A percentile compares a stretch with the other conserved stretches of the same genome.
Evolutionary conservation across 2,113 vertebrate genomes (phyloP).

Genomic region (Apistogramma diplotaenia): DNA sequence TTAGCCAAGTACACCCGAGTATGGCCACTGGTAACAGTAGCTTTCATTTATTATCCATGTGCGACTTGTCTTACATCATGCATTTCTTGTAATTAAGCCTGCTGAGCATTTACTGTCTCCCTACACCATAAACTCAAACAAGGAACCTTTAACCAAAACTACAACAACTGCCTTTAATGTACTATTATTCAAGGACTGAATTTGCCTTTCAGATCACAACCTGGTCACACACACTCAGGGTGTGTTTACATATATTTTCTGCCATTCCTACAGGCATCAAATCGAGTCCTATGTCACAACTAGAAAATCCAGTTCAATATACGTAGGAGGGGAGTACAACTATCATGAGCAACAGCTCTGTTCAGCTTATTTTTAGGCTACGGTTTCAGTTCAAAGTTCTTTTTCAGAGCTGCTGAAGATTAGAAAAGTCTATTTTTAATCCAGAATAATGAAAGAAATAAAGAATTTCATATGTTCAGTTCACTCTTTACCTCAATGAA

Average conservation of each 20-base stretch:
- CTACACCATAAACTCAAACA: background rate
- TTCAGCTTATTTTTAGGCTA: background rate
- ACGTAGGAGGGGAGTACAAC: background rate
- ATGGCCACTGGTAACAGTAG: background rate
- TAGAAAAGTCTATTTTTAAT: background rate
- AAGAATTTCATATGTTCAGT: background rate
- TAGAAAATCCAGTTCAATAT: background rate
- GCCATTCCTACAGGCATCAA: background rate
- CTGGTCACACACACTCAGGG: background rate
- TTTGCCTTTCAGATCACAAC: background rate
- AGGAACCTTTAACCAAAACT: background rate
- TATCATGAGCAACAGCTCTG: background rate
- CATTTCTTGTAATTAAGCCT: background rate
- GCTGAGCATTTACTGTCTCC: background rate
- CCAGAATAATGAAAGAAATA: background rate
- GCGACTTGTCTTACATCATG: slow-evolving; percentile 3
- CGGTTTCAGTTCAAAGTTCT: background rate
- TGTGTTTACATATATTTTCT: background rate
- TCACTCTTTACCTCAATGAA: background rate
- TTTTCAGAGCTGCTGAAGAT: background rate
- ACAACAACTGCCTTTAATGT: background rate
- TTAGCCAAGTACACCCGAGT: background rate
- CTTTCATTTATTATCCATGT: slow-evolving; percentile 23
- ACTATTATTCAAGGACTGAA: background rate
- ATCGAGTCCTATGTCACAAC: background rate